Base-by-base conservation (phyloP, 2,888 invertebrate genomes). In the Oscheius sp. region DNA sequence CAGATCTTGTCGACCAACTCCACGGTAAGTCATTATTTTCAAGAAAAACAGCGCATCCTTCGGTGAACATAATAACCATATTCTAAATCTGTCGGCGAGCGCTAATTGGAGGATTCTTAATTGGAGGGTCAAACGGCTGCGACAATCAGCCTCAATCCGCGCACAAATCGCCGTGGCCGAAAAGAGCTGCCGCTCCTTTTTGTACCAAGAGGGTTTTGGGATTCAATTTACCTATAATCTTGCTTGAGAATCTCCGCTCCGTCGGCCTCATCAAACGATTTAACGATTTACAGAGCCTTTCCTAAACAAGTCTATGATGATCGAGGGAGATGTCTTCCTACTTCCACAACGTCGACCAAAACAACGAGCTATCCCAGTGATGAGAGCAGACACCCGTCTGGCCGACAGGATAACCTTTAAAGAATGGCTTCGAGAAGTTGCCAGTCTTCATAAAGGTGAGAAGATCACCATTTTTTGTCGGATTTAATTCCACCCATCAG, bases 331-430 rank as follows among this genome's bases (percentile, higher is more conserved):
- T 55, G 81, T 81, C 25, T 79, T 78, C 65, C 70, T 81, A 55
- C 77, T 78, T 48, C 70, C 78, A 0, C 79, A 79, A 53, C 69
- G 79, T 15, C 53, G 80, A 31, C 79, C 79, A 5, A 73, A 79
- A 64, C 80, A 80, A 71, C 71, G 75, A 63, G 80, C 80, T 3
- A 78, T 80, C 23, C 80, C 80, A 1, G 80, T 80, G 4, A 80
- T 80, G 80, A 72, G 72, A 29, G 78, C 75, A 0, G 75, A 75
- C 20, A 71, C 75, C 1, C 72, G 75, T 23, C 65, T 80, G 31
- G 79, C 76, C 8, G 85, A 85, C 72, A 61, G 84, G 39, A 78
- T 85, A 42, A 85, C 85, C 2, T 85, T 85, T 71, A 84, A 83
- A 67, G 85, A 85, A 58, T 85, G 85, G 85, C 72, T 85, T 34